Evolutionary conservation across 2,888 invertebrate genomes (phyloP), one percentile per base, ranked within the genome.

Genomic region (Dicranocentrus wangi): DNA sequence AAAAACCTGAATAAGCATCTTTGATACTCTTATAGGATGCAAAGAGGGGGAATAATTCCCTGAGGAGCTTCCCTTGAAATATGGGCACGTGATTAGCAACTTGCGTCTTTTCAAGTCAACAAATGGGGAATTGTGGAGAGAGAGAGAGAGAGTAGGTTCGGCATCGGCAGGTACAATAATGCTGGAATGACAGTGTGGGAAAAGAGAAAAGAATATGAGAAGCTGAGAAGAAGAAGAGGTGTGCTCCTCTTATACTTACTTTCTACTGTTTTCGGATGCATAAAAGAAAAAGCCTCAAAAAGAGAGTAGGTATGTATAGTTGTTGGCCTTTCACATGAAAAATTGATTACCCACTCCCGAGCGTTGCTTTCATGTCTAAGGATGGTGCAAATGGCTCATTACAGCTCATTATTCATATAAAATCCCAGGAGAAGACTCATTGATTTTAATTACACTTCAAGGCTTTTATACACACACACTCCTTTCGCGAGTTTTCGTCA

Each of bases 361-460:
- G 13, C 8, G 39, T 13, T 39, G 7, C 13, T 39, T 39, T 8
- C 39, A 7, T 39, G 7, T 39, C 13, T 13, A 7, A 39, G 8
- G 8, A 8, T 39, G 7, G 7, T 8, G 13, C 39, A 39, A 32
- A 65, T 43, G 43, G 43, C 65, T 65, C 65, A 65, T 65, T 65
- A 65, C 42, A 43, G 65, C 1, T 43, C 65, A 65, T 65, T 65
- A 43, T 43, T 43, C 65, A 65, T 23, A 2, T 25, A 1, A 43
- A 65, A 43, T 65, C 43, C 25, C 43, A 1, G 7, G 17, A 19
- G 27, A 60, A 27, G 21, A 25, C 55, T 43, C 53, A 63, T 72
- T 63, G 72, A 72, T 72, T 72, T 72, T 72, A 72, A 72, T 72
- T 72, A 63, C 43, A 39, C 51, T n/a, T 8, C n/a, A 5, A 39